Evolutionary conservation across 2,797 vertebrate species (phyloP), one percentile per base, ranked within the genome.

Genomic region (Paratrypauchen microcephalus): DNA sequence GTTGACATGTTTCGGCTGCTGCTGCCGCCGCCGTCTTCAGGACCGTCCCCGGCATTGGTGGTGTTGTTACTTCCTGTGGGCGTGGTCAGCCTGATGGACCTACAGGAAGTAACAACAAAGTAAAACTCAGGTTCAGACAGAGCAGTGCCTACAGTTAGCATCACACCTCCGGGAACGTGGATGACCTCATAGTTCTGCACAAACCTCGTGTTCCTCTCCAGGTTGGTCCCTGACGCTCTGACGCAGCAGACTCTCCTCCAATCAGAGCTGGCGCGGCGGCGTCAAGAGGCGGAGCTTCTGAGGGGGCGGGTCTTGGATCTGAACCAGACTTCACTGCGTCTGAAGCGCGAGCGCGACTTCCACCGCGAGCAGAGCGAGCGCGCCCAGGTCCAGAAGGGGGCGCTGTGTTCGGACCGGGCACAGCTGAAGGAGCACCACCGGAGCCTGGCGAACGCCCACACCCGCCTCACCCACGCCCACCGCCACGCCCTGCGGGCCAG

Each of bases 301-400:
- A 91, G 86, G 66, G 79, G 78, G 41, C 88, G 94, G 59, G 86
- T 92, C 7, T 90, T 94, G 56, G 89, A 87, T 54, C 91, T 91
- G 16, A 91, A 86, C 71, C 93, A 93, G 62, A 87, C 82, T 52
- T 83, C 96, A 32, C 32, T 91, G 21, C 95, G 89, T 85, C 88
- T 89, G 74, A 92, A 93, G 87, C 94, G 93, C 78, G 95, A 97
- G 84, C 90, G 92, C 21, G 93, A 97, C 69, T 95, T 95, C 75
- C 95, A 98, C 79, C 89, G 84, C n/a, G 91, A 96, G 85, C 94
- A 94, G 57, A 90, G 95, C 55, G 91, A 82, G 23, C 87, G 87
- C 65, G 82, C 93, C 6, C 58, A 91, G 0, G 93, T 95, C 75
- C 94, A 97, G 71, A 98, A 96, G 77, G 91, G 89, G 61, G 85